These are phyloP conservation scores for Triplophysa yarkandensis DNA, from an alignment of 2,797 vertebrate genomes.

Conservation along the genomic window DNA sequence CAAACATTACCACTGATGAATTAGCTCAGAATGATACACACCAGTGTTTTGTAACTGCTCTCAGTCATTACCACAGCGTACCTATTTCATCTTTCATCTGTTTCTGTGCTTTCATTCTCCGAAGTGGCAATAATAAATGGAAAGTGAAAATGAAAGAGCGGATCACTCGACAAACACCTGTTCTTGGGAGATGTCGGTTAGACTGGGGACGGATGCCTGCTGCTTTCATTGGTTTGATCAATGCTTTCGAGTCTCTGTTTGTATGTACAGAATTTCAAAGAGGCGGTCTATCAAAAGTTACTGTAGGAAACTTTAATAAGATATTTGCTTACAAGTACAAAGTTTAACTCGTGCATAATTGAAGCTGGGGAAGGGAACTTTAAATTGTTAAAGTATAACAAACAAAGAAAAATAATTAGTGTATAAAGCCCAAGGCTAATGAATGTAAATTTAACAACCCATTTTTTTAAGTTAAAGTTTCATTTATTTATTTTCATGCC, in stretches of 20 bases:
- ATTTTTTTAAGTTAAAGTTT: background rate
- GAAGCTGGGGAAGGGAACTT: background rate
- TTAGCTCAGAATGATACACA: conserved; percentile 34
- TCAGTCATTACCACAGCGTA: background rate
- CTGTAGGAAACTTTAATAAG: conserved; percentile 11
- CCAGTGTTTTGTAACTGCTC: conserved; percentile 1
- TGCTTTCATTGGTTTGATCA: conserved; percentile 28
- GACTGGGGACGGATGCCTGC: conserved; percentile 14
- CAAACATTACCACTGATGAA: conserved; percentile 47
- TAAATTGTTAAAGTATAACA: background rate
- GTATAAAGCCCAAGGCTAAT: background rate
- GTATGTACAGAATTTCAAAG: conserved; percentile 26
- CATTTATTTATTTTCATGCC: background rate
- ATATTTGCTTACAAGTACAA: background rate
- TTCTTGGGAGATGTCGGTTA: conserved; percentile 22
- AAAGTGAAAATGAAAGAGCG: conserved; percentile 26
- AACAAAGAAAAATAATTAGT: too few species aligned
- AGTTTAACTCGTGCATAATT: background rate
- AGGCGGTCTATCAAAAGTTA: conserved; percentile 32
- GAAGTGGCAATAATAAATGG: conserved; percentile 8
- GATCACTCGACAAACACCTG: conserved; percentile 1
- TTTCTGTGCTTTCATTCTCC: conserved; percentile 18
- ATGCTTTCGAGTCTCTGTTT: background rate
- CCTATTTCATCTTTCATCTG: conserved; percentile 29
- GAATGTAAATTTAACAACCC: background rate